Percentiles rank a stretch among this genome's conserved stretches.
Conservation (phyloP, 1,140 invertebrate species). For the Xylocopa sonorina region DNA sequence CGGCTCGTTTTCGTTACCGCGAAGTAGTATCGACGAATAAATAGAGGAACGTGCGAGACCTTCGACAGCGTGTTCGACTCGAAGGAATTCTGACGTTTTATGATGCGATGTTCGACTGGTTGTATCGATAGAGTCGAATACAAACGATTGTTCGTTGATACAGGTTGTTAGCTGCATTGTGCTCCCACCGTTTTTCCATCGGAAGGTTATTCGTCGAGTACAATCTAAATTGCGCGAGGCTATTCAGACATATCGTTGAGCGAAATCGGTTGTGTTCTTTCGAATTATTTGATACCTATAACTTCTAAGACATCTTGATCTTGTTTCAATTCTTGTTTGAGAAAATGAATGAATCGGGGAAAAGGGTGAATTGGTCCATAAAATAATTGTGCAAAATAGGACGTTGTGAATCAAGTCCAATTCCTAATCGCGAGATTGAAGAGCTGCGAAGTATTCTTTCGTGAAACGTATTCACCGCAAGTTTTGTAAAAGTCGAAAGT, state of each 20-base stretch:
- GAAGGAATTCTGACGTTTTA: neutral
- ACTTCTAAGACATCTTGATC: too few species aligned
- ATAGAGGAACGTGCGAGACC: neutral
- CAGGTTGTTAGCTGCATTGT: neutral
- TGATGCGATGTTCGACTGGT: neutral
- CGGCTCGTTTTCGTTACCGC: neutral
- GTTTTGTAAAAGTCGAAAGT: too few species aligned
- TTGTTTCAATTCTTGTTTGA: too few species aligned
- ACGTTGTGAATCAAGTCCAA: too few species aligned
- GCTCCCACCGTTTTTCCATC: neutral
- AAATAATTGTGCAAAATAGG: too few species aligned
- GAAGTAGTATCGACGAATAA: neutral
- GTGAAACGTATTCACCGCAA: too few species aligned
- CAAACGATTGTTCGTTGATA: neutral
- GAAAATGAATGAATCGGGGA: too few species aligned
- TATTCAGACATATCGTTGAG: neutral
- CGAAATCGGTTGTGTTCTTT: too few species aligned
- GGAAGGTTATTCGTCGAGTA: neutral
- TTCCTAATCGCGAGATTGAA: too few species aligned
- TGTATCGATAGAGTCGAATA: neutral
- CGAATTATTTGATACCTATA: too few species aligned
- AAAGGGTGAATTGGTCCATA: too few species aligned
- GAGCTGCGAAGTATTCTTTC: too few species aligned
- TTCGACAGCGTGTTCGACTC: neutral
- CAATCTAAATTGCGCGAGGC: neutral